phyloP scores from a whole-genome alignment of 2,113 vertebrate species.

The Labeo catla region DNA sequence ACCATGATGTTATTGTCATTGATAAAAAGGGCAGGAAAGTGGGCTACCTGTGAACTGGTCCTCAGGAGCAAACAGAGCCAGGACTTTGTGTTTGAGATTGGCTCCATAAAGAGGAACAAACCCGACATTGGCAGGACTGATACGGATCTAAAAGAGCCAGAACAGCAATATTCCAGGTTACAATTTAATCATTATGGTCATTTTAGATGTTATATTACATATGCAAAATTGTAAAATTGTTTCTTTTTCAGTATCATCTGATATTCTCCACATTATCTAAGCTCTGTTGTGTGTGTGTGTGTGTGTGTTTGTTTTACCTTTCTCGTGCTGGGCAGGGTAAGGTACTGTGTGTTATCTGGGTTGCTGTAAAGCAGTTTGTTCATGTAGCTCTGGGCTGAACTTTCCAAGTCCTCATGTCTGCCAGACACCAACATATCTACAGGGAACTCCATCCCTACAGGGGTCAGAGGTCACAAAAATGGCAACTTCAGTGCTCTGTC shows the following conservation, averaged over 20 bases:
- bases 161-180: neutral
- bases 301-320: slow-evolving; percentile 57
- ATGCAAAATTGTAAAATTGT: neutral
- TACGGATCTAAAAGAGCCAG: slow-evolving; percentile 73
- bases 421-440: slow-evolving; percentile 78
- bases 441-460: slow-evolving; percentile 82
- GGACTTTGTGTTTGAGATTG: slow-evolving; percentile 79
- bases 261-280: neutral
- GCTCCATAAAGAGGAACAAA: slow-evolving; percentile 83
- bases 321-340: slow-evolving; percentile 65
- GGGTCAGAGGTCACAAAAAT: neutral
- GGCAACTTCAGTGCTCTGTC: neutral
- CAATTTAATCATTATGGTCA: neutral
- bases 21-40: neutral
- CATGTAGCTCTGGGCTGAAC: slow-evolving; percentile 74
- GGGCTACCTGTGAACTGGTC: slow-evolving; percentile 80
- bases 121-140: slow-evolving; percentile 78
- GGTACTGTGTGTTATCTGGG: slow-evolving; percentile 70
- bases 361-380: slow-evolving; percentile 70
- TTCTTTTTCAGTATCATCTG: neutral
- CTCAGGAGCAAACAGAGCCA: slow-evolving; percentile 83
- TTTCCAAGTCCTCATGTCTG: slow-evolving; percentile 78
- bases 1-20: neutral
- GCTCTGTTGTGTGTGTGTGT: neutral
- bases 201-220: neutral